phyloP scores from a whole-genome alignment of 2,888 invertebrate genomes.

The Melikaiella ostensackeni region DNA sequence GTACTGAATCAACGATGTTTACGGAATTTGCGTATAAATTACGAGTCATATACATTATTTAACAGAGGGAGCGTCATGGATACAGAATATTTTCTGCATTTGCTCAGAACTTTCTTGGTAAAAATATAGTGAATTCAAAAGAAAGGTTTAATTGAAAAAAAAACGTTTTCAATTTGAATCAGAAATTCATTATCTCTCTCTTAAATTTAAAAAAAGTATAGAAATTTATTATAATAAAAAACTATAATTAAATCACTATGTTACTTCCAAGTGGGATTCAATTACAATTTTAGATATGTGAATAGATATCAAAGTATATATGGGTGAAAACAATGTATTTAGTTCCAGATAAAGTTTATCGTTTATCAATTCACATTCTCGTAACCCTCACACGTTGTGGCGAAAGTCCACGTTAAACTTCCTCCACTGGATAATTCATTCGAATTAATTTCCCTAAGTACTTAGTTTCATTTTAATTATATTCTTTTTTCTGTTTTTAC shows the following conservation, averaged over 20 bases:
- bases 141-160: not conserved
- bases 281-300: not conserved
- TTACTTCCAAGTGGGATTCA: not conserved
- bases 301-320: not conserved
- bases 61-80: not conserved
- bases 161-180: not conserved
- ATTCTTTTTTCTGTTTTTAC: not conserved
- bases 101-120: not conserved
- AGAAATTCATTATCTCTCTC: not conserved
- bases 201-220: too few relatives aligned
- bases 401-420: constrained; percentile 2
- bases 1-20: not conserved
- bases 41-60: not conserved
- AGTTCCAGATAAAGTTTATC: not conserved
- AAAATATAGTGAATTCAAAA: too few relatives aligned
- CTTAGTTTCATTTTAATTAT: not conserved
- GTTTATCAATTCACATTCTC: not conserved
- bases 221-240: too few relatives aligned
- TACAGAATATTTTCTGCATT: not conserved
- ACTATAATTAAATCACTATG: not conserved
- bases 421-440: not conserved
- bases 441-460: not conserved
- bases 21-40: constrained; percentile 6
- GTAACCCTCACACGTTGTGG: not conserved
- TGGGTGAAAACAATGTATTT: not conserved